These are phyloP conservation scores for Drosophila teissieri DNA, from an alignment of 1,140 invertebrate species.

Conservation along the genomic window DNA sequence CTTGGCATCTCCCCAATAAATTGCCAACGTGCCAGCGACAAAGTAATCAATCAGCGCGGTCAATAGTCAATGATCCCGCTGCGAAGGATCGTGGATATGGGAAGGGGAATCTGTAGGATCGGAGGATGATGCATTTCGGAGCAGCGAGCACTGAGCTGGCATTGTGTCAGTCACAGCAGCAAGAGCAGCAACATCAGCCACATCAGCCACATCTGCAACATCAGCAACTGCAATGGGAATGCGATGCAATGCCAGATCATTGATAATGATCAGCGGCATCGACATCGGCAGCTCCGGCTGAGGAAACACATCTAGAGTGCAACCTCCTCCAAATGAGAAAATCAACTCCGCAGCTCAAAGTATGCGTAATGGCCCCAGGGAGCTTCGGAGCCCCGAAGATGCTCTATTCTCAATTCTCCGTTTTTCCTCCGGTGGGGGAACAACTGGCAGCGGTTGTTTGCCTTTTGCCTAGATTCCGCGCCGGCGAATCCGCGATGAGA, in stretches of 20 bases:
- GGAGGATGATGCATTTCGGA: slow-evolving; percentile 40
- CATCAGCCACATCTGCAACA: neutral
- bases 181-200: neutral
- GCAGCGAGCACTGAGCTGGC: slow-evolving; percentile 53
- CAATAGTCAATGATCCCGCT: slow-evolving; percentile 68
- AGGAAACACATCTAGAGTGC: slow-evolving; percentile 55
- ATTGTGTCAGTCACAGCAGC: slow-evolving; percentile 59
- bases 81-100: slow-evolving; percentile 19
- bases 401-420: slow-evolving; percentile 8
- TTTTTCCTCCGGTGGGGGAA: slow-evolving; percentile 50
- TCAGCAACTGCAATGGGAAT: slow-evolving; percentile 60
- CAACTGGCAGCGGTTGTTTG: slow-evolving; percentile 55
- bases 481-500: slow-evolving; percentile 63
- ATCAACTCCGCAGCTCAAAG: slow-evolving; percentile 74
- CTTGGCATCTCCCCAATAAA: slow-evolving; percentile 57
- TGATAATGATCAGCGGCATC: slow-evolving; percentile 74
- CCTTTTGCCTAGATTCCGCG: slow-evolving; percentile 60
- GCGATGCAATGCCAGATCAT: slow-evolving; percentile 69
- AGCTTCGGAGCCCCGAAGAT: slow-evolving; percentile 41
- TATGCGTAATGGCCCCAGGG: slow-evolving; percentile 83
- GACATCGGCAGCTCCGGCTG: slow-evolving; percentile 11
- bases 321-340: slow-evolving; percentile 51
- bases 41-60: slow-evolving; percentile 79
- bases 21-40: slow-evolving; percentile 71
- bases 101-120: slow-evolving; percentile 3